Evolutionary conservation across 2,888 invertebrate species (phyloP), one percentile per base, ranked within the genome.

Genomic region (Apodemia duryi): DNA sequence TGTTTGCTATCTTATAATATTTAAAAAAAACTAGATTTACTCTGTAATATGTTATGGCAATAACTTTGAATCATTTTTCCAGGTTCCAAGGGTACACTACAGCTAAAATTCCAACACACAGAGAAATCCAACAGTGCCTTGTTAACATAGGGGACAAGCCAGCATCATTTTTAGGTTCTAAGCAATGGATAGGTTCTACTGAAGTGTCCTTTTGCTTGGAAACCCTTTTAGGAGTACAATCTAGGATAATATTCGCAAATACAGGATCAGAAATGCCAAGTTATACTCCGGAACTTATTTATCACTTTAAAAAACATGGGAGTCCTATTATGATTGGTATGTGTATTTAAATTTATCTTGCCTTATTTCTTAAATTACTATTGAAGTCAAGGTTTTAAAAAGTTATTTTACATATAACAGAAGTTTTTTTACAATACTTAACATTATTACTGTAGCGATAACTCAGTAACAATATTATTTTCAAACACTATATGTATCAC

Each of bases 311-410:
- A 75, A 96, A 94, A 61, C 96, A 98, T 77, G 99, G 99, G 63
- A 97, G 98, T 41, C 99, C 99, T 32, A 94, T 99, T 67, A 99
- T 99, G 99, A 99, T 99, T 75, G 99, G 99, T 95, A 85, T 87
- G 73, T 72, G 35, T 61, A 63, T 62, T 62, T 54, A 9, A 43
- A 7, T 61, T 61, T 11, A 41, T 7, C 2, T 41, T 41, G 10
- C 10, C 10, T 38, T 38, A 38, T 6, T 38, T 38, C 6, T 38
- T 38, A 38, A 38, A 38, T 6, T 38, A 5, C 38, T 38, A 21
- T 21, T 21, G 21, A 21, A 21, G 21, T 21, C 21, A 21, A 21
- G 21, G 21, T 21, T 21, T 21, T 21, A 21, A 21, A 21, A 21
- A 21, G 21, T 21, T 21, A 21, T 21, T 21, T 21, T 21, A 21